A percentile compares a stretch with the other conserved stretches of the same genome.
phyloP scores from a whole-genome alignment of 2,797 vertebrate genomes.

The Aythya fuligula region DNA sequence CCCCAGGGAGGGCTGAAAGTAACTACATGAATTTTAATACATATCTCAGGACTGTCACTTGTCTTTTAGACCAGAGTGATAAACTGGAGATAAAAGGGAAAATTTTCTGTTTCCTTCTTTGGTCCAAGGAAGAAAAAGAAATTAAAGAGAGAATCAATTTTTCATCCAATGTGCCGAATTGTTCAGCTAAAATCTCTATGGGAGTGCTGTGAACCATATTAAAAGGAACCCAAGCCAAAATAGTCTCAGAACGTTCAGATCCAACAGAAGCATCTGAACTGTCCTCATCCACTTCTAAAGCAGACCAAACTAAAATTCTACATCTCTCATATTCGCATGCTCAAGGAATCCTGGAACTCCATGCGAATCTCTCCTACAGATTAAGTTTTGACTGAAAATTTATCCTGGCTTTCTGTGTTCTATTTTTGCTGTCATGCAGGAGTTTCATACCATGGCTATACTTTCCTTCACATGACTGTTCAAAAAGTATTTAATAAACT shows the following conservation, averaged over 20 bases:
- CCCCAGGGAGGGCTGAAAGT: neutral
- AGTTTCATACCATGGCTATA: neutral
- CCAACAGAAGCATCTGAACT: constrained; percentile 22
- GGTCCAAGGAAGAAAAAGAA: neutral
- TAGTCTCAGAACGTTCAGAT: constrained; percentile 33
- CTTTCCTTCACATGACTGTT: neutral
- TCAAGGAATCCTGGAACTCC: neutral
- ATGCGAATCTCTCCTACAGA: neutral
- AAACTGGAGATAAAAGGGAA: neutral
- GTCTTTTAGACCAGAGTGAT: neutral
- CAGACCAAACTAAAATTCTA: constrained; percentile 15
- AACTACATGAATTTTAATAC: neutral
- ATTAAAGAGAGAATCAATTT: neutral
- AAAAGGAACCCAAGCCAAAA: constrained; percentile 10
- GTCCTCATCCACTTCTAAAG: constrained; percentile 12
- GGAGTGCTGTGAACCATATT: constrained; percentile 16
- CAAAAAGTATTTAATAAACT: neutral
- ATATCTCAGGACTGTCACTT: neutral
- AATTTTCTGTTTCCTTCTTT: neutral
- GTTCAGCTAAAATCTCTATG: constrained; percentile 11
- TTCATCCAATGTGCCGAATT: neutral
- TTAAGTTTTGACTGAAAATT: neutral
- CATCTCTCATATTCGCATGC: neutral
- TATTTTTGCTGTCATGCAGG: neutral
- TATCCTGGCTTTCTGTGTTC: neutral